Percentiles rank a stretch among this genome's conserved stretches.
These are phyloP conservation scores for Acipenser ruthenus DNA, from an alignment of 2,797 vertebrate species.

Conservation along the genomic window DNA sequence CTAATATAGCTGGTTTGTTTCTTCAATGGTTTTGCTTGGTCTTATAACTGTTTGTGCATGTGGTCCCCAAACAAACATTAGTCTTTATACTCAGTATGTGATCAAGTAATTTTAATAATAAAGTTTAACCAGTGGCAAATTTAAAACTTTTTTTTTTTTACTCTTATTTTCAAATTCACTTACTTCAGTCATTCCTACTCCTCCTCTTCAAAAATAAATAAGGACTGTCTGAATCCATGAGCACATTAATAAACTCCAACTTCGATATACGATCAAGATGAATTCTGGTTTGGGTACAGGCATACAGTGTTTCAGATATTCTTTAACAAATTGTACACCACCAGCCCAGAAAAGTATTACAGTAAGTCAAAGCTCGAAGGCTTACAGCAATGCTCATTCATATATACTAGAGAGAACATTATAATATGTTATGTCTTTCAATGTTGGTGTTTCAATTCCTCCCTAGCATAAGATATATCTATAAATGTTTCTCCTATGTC, in stretches of 20 bases:
- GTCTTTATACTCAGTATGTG: too few relatives aligned
- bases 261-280: background rate
- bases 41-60: too few relatives aligned
- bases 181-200: background rate
- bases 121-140: background rate
- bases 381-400: constrained; percentile 4
- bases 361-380: constrained; percentile 8
- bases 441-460: too few relatives aligned
- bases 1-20: too few relatives aligned
- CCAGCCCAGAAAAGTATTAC: constrained; percentile 4
- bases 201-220: background rate
- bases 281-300: constrained; percentile 1
- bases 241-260: background rate
- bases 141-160: background rate
- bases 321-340: background rate
- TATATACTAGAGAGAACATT: constrained; percentile 3
- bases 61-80: too few relatives aligned
- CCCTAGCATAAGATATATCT: too few relatives aligned
- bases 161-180: background rate
- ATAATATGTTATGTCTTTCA: background rate
- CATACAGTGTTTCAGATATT: constrained; percentile 1
- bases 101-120: background rate
- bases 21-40: too few relatives aligned
- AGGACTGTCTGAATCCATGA: constrained; percentile 1
- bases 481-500: too few relatives aligned